Conservation (phyloP, 2,888 invertebrate genomes). For the Hesperia comma region DNA sequence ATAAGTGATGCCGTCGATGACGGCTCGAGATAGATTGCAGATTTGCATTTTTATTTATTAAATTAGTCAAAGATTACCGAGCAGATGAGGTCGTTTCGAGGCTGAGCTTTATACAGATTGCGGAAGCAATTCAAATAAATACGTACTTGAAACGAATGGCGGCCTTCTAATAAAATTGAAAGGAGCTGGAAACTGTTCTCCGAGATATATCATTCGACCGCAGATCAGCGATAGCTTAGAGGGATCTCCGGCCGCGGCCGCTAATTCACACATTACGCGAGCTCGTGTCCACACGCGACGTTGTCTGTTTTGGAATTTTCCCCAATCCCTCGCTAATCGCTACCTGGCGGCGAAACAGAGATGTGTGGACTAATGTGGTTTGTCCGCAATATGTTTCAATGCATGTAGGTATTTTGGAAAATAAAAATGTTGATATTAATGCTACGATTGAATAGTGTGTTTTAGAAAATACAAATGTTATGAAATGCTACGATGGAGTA, state of each 20-base stretch:
- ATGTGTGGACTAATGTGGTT: no score
- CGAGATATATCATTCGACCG: neutral
- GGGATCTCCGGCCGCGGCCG: neutral
- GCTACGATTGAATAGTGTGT: no score
- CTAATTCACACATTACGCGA: slow-evolving; percentile 7
- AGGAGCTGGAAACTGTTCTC: neutral
- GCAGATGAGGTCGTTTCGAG: neutral
- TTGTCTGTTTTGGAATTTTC: neutral
- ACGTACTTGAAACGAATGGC: slow-evolving; percentile 1
- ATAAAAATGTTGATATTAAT: no score
- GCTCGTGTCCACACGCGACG: neutral
- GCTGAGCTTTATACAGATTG: slow-evolving; percentile 1
- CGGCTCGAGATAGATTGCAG: no score
- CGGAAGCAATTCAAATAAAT: slow-evolving; percentile 9
- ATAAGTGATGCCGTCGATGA: no score
- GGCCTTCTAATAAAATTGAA: slow-evolving; percentile 10
- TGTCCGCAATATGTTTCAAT: no score
- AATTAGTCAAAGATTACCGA: slow-evolving; percentile 11
- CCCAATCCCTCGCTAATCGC: neutral
- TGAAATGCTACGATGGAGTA: no score
- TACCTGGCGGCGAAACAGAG: no score
- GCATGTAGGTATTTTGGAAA: no score
- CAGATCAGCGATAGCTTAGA: slow-evolving; percentile 8
- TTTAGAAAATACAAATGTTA: no score
- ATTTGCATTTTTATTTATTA: slow-evolving; percentile 7